Evolutionary conservation across 1,140 invertebrate species (phyloP).

Genomic region (Ylistrum balloti): DNA sequence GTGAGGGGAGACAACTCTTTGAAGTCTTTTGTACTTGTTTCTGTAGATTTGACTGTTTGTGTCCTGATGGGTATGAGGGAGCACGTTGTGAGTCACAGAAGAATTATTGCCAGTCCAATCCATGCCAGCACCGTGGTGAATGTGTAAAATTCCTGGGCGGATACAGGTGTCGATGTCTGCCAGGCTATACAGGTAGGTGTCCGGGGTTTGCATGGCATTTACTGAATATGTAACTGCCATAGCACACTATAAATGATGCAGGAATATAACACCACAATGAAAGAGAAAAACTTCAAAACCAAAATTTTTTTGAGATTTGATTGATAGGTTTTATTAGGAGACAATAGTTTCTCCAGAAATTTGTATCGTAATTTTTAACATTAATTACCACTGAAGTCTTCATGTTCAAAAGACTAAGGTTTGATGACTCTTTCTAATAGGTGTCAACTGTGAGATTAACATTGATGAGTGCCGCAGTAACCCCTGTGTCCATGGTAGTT

Average conservation of each 20-base stretch:
- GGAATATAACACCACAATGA: too few species aligned
- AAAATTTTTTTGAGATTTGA: too few species aligned
- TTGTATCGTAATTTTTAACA: too few species aligned
- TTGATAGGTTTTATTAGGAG: too few species aligned
- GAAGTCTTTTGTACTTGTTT: background rate
- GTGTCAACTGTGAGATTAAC: slow-evolving; percentile 87
- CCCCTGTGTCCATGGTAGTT: slow-evolving; percentile 95
- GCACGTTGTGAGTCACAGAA: slow-evolving; percentile 90
- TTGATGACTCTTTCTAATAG: slow-evolving; percentile 81
- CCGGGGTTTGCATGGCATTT: too few species aligned
- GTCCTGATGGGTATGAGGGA: slow-evolving; percentile 90
- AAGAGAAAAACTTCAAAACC: too few species aligned
- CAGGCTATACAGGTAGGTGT: slow-evolving; percentile 84
- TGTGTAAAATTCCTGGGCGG: slow-evolving; percentile 72
- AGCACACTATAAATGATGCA: too few species aligned
- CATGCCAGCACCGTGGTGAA: slow-evolving; percentile 76
- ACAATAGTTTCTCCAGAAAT: too few species aligned
- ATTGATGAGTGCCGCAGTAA: slow-evolving; percentile 96
- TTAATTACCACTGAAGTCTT: too few species aligned
- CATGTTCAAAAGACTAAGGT: too few species aligned
- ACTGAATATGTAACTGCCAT: too few species aligned
- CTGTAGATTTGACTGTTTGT: slow-evolving; percentile 81
- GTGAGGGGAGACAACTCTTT: slow-evolving; percentile 42
- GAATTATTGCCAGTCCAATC: slow-evolving; percentile 79
- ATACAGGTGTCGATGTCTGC: slow-evolving; percentile 85